Base-by-base conservation (phyloP, 2,797 vertebrate genomes). In the Sebastes nivosus region DNA sequence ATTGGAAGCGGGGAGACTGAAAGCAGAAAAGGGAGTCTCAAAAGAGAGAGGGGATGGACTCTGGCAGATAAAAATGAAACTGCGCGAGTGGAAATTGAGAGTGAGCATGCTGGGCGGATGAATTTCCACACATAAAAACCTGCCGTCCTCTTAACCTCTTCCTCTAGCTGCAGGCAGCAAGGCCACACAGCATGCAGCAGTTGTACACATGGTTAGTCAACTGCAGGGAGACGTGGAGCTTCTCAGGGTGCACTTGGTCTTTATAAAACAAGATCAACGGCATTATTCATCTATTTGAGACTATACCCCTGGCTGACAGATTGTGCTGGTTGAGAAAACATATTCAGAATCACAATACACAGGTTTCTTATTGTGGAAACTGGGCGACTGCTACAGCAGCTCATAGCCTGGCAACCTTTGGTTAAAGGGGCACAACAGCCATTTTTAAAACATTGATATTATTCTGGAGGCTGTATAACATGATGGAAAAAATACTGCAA, bases 1-100 rank as follows among this genome's bases (percentile, higher is more conserved):
- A 86, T 86, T 90, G 81, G 72, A 84, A 85, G 68, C n/a, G 1
- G 58, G 71, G 67, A 57, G 63, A 78, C 73, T 73, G 76, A 81
- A 81, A 75, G 77, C 75, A 78, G 74, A 63, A 67, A 71, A 75
- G 54, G 54, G 57, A 81, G 67, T 87, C 86, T 89, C 76, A 89
- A 88, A 90, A 80, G 87, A 60, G 76, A 79, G 82, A 75, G 61
- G 34, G 85, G 83, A 85, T 85, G 80, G 83, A 91, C 84, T 76
- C 38, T 42, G 70, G 65, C 71, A 87, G 88, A 91, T 91, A 87
- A 88, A 92, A 89, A 91, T 79, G 84, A 88, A 90, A 88, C 82
- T 64, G 59, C 7, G 36, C 27, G 2, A 57, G 78, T 79, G 68
- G 70, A 87, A 91, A 90, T 87, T 55, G 88, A 83, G 85, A 85